Conservation (phyloP, 92 coral and sea anemone species). For the Phenganax marumi region DNA sequence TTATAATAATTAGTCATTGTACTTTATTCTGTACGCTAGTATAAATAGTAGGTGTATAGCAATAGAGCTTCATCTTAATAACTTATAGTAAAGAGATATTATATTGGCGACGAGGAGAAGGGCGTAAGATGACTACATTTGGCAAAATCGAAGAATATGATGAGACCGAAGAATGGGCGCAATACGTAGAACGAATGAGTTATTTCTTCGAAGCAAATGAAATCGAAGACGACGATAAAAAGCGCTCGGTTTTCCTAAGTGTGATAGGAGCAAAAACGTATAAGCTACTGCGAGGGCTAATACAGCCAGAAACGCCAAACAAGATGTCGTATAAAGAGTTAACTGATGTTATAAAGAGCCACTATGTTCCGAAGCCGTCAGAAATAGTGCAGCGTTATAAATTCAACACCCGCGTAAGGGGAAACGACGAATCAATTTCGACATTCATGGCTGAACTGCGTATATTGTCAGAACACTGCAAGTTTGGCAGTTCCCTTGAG, state of each 20-base stretch:
- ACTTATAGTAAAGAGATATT: too few species aligned
- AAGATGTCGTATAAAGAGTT: conserved; percentile 24
- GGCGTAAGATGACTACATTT: too few species aligned
- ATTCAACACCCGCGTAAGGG: conserved; percentile 10
- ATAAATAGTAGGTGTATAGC: too few species aligned
- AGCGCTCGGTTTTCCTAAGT: conserved; percentile 39
- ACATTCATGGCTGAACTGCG: conserved; percentile 24
- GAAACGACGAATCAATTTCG: conserved; percentile 21
- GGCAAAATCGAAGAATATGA: conserved; percentile 8
- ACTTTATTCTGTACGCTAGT: too few species aligned
- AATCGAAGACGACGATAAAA: conserved; percentile 26
- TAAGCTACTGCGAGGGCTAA: conserved; percentile 22
- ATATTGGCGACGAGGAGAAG: conserved; percentile 5
- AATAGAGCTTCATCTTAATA: too few species aligned
- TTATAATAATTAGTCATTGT: too few species aligned
- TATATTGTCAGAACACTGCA: conserved; percentile 15
- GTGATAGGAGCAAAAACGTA: conserved; percentile 47
- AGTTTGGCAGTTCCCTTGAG: conserved; percentile 39
- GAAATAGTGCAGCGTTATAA: conserved; percentile 24
- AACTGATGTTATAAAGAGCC: background rate
- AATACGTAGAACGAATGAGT: conserved; percentile 14
- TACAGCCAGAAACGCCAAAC: conserved; percentile 8
- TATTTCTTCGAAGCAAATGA: conserved; percentile 33
- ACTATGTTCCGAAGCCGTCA: conserved; percentile 21
- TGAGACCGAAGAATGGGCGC: conserved; percentile 20